Conservation (phyloP, 1,140 invertebrate species). For the Drosophila rufa region DNA sequence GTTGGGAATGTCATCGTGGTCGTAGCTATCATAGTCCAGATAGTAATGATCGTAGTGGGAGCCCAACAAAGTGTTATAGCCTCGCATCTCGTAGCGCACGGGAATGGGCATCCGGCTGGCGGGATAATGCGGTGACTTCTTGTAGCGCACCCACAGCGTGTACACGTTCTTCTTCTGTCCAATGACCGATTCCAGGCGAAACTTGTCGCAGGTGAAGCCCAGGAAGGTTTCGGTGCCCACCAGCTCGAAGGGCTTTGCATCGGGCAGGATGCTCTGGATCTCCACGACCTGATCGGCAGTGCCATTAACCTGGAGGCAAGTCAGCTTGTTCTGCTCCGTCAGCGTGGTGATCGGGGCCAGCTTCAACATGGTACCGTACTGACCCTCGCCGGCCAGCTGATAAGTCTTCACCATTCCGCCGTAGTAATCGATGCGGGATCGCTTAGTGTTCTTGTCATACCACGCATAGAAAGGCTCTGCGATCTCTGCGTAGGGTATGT, state of each 20-base stretch:
- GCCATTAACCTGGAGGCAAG: constrained; percentile 95
- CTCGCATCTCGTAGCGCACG: constrained; percentile 95
- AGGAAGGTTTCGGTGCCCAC: constrained; percentile 89
- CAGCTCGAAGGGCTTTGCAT: constrained; percentile 90
- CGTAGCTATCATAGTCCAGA: constrained; percentile 92
- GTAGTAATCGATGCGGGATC: constrained; percentile 97
- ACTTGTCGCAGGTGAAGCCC: constrained; percentile 90
- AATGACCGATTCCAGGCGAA: constrained; percentile 88
- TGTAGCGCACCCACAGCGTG: constrained; percentile 92
- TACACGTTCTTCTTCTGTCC: constrained; percentile 95
- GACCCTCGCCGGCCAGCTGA: constrained; percentile 88
- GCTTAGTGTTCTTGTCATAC: constrained; percentile 90
- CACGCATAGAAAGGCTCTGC: constrained; percentile 95
- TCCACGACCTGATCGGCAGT: constrained; percentile 87
- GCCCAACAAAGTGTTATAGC: constrained; percentile 95
- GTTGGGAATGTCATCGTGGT: constrained; percentile 88
- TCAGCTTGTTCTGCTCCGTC: constrained; percentile 88
- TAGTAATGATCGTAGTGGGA: constrained; percentile 99
- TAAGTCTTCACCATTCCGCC: constrained; percentile 96
- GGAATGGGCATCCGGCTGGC: constrained; percentile 87
- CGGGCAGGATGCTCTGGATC: constrained; percentile 93
- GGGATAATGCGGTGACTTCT: constrained; percentile 86
- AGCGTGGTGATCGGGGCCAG: constrained; percentile 95
- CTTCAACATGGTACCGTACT: constrained; percentile 92
- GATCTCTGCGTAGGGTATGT: constrained; percentile 97